Evolutionary conservation across 1,140 invertebrate genomes (phyloP), one percentile per base, ranked within the genome.

Genomic region (Popillia japonica): DNA sequence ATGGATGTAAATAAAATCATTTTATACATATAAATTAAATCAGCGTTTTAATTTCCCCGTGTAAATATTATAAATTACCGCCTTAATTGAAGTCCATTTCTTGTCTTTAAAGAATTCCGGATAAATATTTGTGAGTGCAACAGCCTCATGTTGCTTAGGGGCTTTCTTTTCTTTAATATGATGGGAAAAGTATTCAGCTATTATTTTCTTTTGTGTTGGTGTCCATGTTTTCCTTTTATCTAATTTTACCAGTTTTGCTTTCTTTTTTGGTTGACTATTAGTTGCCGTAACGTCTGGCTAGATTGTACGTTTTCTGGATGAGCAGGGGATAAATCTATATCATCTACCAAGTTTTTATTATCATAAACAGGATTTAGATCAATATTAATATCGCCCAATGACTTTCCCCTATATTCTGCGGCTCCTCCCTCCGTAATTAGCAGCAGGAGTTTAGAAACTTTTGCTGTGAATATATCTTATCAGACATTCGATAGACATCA

Each of bases 361-460:
- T 78, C 72, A n/a, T 6, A 22, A 9, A 78, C 17, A 34, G 64
- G 64, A 76, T 11, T n/a, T 23, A 78, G 55, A 59, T 79, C 72
- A 11, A 76, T 72, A 76, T 78, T 68, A 42, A 78, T 72, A 40
- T 78, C 78, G 23, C 44, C 64, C 6, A 74, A 23, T 42, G 27
- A 59, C n/a, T 78, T 78, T 10, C 48, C 77, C 17, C 17, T 75
- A 40, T 59, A 78, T 34, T 75, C 11, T 34, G 74, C 72, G 11
- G 40, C 44, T 27, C 41, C 61, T 41, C 78, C 78, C 34, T 78
- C 55, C 23, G 27, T 22, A 73, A 78, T 78, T 23, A 78, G 23
- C 14, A 78, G 23, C 55, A 78, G 64, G 11, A 78, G 61, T 55
- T 78, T 76, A 17, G 78, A 78, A 4, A 78, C 74, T 55, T 78